Base-by-base conservation (phyloP, 2,113 vertebrate species). In the Saccopteryx leptura region DNA sequence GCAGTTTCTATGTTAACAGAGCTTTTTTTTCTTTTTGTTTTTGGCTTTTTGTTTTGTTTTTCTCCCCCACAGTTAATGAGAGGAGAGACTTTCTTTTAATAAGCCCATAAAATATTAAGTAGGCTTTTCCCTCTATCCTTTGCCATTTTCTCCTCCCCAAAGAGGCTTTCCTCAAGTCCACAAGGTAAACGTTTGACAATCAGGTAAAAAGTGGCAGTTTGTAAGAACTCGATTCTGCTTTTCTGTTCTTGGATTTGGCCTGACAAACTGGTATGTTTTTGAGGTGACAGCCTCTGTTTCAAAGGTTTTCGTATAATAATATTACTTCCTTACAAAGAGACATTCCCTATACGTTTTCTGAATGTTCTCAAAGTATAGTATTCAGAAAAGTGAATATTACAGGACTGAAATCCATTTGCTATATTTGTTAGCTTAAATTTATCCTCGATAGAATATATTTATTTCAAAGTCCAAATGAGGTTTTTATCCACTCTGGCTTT, bases 61-160 rank as follows among this genome's bases (percentile, higher is more conserved):
- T 39, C 19, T 0, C 19, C 14, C 15, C 15, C 60, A 87, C 88
- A 95, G 91, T 97, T 98, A 98, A 98, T 98, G 97, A 98, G 98
- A 98, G 96, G 74, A 97, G 97, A 97, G 95, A 92, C 94, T 97
- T 97, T 46, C 8, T 19, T 81, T 97, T 98, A 97, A 97, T 97
- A 97, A 98, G 98, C 98, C 98, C 97, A 98, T 98, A 98, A 98
- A 98, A 98, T 97, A 98, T 97, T 98, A 93, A 98, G 96, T 98
- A 96, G 69, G 96, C 97, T 93, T 96, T 92, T 31, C 93, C 86
- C 89, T 97, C 92, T 98, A 96, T 94, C 88, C 96, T 97, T 58
- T 95, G 46, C 84, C 52, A 63, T 91, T 96, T 96, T 94, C 79
- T 56, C 85, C 66, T 96, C 97, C 97, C 97, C 46, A 90, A 93